These are phyloP conservation scores for Drosophila atripex DNA, from an alignment of 2,888 invertebrate species.

Conservation along the genomic window DNA sequence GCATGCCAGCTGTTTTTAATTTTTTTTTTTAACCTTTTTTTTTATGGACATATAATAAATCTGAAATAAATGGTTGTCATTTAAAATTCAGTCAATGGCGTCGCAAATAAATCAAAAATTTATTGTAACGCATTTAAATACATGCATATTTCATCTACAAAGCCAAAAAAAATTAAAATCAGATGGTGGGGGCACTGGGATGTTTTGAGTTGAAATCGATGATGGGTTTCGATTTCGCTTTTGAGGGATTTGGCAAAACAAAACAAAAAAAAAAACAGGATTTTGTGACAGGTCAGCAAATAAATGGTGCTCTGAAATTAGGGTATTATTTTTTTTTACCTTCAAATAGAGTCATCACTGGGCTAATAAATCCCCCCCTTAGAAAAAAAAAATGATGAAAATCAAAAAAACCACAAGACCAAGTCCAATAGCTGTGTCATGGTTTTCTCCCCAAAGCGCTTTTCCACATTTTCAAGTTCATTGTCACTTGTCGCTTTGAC, in stretches of 20 bases:
- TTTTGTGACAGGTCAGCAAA: too few relatives aligned
- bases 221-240: constrained; percentile 14
- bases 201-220: constrained; percentile 15
- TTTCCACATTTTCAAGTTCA: constrained; percentile 69
- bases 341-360: constrained; percentile 9
- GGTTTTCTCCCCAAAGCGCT: constrained; percentile 17
- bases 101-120: constrained; percentile 75
- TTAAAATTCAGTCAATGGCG: constrained; percentile 76
- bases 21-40: constrained; percentile 12
- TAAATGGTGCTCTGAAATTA: not conserved
- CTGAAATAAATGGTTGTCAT: constrained; percentile 71
- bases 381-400: constrained; percentile 7
- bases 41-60: constrained; percentile 43
- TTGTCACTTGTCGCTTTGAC: constrained; percentile 56
- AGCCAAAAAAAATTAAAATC: constrained; percentile 3
- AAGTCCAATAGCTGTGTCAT: constrained; percentile 24
- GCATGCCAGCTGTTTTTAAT: constrained; percentile 58
- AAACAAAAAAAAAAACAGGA: too few relatives aligned
- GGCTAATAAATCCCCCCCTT: constrained; percentile 12
- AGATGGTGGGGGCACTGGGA: not conserved
- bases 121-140: constrained; percentile 75
- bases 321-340: too few relatives aligned
- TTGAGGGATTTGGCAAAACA: not conserved
- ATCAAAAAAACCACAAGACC: constrained; percentile 29
- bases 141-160: constrained; percentile 68